Percentiles rank a stretch among this genome's conserved stretches.
Evolutionary conservation across 2,113 vertebrate species (phyloP).

Genomic region (Cranoglanis bouderius): DNA sequence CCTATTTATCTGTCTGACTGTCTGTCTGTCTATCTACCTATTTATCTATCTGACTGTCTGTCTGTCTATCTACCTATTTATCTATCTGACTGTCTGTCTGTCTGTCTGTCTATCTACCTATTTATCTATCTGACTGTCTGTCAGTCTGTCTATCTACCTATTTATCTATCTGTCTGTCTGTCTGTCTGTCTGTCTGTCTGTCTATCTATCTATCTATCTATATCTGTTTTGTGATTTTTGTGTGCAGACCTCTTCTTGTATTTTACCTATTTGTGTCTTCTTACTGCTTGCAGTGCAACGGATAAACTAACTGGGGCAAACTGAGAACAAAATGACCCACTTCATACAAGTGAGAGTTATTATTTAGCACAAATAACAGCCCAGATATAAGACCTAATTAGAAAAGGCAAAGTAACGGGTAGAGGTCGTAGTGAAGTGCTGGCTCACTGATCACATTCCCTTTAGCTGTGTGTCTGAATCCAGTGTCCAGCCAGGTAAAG

Average conservation of each 20-base stretch:
- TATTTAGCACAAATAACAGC: background rate
- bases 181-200: background rate
- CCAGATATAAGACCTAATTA: background rate
- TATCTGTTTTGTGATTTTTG: background rate
- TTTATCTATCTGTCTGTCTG: background rate
- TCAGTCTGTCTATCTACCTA: background rate
- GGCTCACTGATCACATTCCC: background rate
- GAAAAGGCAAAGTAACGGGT: background rate
- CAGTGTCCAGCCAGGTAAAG: background rate
- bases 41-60: background rate
- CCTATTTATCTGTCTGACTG: background rate
- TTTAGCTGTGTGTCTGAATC: background rate
- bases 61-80: background rate
- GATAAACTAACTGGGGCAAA: background rate
- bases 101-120: background rate
- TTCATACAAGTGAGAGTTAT: background rate
- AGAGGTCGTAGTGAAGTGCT: background rate
- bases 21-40: too few species aligned
- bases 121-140: background rate
- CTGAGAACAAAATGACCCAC: constrained; percentile 11
- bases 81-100: background rate
- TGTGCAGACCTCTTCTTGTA: background rate
- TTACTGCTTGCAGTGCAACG: background rate
- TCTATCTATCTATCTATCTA: background rate
- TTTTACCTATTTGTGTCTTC: background rate